A percentile compares a stretch with the other conserved stretches of the same genome.
phyloP scores from a whole-genome alignment of 1,140 invertebrate species.

The Drosophila pallidifrons region DNA sequence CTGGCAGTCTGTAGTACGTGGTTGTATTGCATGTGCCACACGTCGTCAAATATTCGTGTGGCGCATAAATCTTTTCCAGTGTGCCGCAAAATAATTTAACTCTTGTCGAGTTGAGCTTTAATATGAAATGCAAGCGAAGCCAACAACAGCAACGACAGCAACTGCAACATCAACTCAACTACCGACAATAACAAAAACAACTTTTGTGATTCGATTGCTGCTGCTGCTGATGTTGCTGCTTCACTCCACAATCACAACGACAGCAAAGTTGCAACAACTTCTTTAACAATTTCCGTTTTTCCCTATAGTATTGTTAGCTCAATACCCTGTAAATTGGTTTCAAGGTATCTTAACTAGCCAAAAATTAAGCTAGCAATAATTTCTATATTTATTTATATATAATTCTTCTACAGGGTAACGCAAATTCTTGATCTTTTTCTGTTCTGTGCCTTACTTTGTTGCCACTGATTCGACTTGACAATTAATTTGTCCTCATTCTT shows the following conservation, averaged over 20 bases:
- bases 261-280: constrained; percentile 29
- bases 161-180: constrained; percentile 12
- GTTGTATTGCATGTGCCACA: constrained; percentile 44
- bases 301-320: constrained; percentile 10
- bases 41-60: constrained; percentile 52
- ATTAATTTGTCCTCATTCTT: constrained; percentile 32
- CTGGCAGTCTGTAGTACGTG: background rate
- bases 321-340: constrained; percentile 19
- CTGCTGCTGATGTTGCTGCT: constrained; percentile 21
- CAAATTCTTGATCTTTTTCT: background rate
- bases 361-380: too few species aligned
- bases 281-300: constrained; percentile 38
- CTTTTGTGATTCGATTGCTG: constrained; percentile 41
- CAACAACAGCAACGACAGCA: constrained; percentile 15
- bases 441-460: background rate
- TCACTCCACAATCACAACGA: constrained; percentile 37
- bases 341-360: too few species aligned
- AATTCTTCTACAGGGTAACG: background rate
- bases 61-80: constrained; percentile 52
- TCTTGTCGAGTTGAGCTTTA: constrained; percentile 46
- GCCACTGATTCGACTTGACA: constrained; percentile 24
- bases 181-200: constrained; percentile 11
- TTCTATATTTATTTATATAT: too few species aligned
- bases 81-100: constrained; percentile 49
- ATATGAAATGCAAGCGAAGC: constrained; percentile 45